Conservation (phyloP, 2,797 vertebrate genomes). For the Phylloscopus collybita region DNA sequence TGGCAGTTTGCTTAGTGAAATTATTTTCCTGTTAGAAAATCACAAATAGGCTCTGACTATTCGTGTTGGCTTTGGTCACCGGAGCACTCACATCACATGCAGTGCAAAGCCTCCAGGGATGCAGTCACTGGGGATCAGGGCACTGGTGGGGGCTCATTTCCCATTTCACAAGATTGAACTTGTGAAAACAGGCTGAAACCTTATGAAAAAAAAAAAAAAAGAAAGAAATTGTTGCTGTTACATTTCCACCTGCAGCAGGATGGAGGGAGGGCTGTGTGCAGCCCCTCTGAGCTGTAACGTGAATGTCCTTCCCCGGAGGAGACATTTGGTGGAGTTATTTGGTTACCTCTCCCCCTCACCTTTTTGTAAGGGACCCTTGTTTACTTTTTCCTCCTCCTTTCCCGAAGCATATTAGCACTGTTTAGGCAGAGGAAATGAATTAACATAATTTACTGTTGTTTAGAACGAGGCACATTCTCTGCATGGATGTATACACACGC, state of each 20-base stretch:
- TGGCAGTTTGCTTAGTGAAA: constrained; percentile 47
- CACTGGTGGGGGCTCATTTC: neutral
- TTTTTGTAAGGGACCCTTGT: constrained; percentile 68
- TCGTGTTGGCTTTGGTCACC: neutral
- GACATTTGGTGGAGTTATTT: constrained; percentile 40
- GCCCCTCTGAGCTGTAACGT: neutral
- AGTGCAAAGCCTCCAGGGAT: neutral
- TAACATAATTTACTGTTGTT: constrained; percentile 86
- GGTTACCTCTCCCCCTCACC: constrained; percentile 47
- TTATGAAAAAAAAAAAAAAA: neutral
- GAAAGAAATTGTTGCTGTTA: neutral
- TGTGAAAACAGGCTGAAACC: neutral
- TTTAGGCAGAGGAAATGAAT: constrained; percentile 87
- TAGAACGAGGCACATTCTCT: constrained; percentile 81
- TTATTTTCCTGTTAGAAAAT: constrained; percentile 62
- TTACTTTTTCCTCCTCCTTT: constrained; percentile 73
- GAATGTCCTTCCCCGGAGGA: constrained; percentile 31
- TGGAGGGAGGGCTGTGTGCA: neutral
- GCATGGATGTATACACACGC: constrained; percentile 67
- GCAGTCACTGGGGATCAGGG: neutral
- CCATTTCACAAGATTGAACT: neutral
- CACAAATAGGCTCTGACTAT: constrained; percentile 25
- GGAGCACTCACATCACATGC: neutral
- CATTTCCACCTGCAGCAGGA: neutral
- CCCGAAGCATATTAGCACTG: constrained; percentile 79